Evolutionary conservation across 2,797 vertebrate genomes (phyloP), one percentile per base, ranked within the genome.

Genomic region (Enoplosus armatus): DNA sequence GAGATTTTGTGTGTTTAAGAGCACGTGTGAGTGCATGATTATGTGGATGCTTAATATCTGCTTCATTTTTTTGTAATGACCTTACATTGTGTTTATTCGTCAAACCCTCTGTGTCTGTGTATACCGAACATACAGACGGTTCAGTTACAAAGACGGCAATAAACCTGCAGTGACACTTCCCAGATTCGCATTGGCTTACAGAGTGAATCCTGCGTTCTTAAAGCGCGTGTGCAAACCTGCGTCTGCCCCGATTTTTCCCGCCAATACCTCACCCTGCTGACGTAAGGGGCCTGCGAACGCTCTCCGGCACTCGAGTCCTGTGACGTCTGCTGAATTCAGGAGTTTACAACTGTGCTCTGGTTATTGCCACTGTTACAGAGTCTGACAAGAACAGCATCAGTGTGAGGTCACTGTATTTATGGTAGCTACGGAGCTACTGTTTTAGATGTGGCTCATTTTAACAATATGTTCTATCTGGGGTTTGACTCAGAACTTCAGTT

Each of bases 251-350:
- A 8, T 8, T 48, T 54, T 87, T 84, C 90, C 83, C 37, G 33
- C 81, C 75, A 26, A 2, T 77, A 31, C 63, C 75, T 74, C 47
- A 55, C 31, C 47, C 72, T 56, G 78, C 76, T 93, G 90, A 94
- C 85, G 91, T 83, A 79, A 73, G 51, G 1, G 45, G 63, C 83
- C 75, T 87, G 85, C 5, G 63, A 82, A 74, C 24, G 15, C 74
- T 71, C 83, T 61, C 51, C 35, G 51, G 60, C 61, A 70, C 73
- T 75, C 18, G 8, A 86, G 73, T 3, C 18, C 47, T n/a, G 87
- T 95, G 94, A 95, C 89, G 89, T 92, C 65, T 33, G 86, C 47
- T 64, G 67, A 35, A n/a, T 65, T 35, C 68, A 45, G 59, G 78
- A 79, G 59, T 86, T 70, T 82, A 71, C 71, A 33, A 12, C 66